Conservation (phyloP, 2,113 vertebrate genomes). For the Cinclus cinclus region DNA sequence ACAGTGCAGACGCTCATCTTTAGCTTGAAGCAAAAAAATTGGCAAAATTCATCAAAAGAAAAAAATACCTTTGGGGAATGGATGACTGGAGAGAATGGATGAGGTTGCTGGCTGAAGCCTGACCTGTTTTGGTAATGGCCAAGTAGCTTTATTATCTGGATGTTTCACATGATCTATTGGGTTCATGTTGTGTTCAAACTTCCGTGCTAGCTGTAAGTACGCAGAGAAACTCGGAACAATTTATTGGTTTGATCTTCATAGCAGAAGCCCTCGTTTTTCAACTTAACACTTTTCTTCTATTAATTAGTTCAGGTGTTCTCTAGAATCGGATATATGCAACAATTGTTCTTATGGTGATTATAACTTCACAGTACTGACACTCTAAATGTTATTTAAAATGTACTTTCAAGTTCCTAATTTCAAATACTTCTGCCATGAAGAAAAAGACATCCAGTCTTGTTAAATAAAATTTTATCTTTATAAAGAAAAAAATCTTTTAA, state of each 20-base stretch:
- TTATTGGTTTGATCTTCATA: background rate
- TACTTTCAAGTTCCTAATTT: background rate
- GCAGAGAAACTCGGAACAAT: background rate
- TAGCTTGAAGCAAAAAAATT: background rate
- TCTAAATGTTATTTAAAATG: background rate
- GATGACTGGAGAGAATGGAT: background rate
- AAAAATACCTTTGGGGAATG: background rate
- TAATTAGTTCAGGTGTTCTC: background rate
- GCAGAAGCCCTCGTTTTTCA: background rate
- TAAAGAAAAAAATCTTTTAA: too few species aligned
- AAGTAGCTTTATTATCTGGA: background rate
- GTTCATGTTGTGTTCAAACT: background rate
- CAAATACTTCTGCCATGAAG: background rate
- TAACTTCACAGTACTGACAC: background rate
- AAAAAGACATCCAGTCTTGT: background rate
- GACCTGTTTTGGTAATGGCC: background rate
- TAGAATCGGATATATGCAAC: background rate
- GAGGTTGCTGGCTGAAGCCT: background rate
- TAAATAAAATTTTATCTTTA: background rate
- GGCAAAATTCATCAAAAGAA: background rate
- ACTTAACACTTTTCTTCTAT: background rate
- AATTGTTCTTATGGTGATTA: background rate
- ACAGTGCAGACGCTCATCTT: background rate
- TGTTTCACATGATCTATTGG: background rate
- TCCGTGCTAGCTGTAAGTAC: background rate